Evolutionary conservation across 2,113 vertebrate genomes (phyloP).

Genomic region (Grallaria varia): DNA sequence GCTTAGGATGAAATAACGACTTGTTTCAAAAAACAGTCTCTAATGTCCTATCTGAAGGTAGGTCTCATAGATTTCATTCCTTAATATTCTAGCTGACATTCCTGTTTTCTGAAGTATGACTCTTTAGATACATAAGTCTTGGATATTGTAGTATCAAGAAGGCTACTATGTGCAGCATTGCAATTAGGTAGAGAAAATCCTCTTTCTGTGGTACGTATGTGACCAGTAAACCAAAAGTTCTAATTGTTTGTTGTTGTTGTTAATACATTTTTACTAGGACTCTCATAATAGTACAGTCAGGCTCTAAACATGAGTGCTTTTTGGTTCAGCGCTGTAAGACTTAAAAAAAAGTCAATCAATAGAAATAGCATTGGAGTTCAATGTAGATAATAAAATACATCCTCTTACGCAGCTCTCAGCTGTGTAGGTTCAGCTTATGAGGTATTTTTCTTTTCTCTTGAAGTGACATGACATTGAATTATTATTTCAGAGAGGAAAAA

Average conservation of each 20-base stretch:
- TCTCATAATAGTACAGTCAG: not conserved
- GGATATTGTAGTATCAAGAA: slow-evolving; percentile 64
- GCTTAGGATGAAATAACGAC: slow-evolving; percentile 59
- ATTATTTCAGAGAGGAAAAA: slow-evolving; percentile 56
- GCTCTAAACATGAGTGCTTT: slow-evolving; percentile 2
- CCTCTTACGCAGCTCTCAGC: not conserved
- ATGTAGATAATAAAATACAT: not conserved
- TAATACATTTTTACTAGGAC: not conserved
- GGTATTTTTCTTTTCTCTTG: slow-evolving; percentile 41
- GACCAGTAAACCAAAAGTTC: not conserved
- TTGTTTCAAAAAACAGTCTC: slow-evolving; percentile 43
- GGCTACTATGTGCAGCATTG: slow-evolving; percentile 35
- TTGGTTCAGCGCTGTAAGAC: not conserved
- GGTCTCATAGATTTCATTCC: slow-evolving; percentile 66
- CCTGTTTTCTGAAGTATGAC: slow-evolving; percentile 70
- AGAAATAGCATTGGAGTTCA: not conserved
- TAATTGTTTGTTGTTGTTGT: not conserved
- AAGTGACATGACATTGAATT: slow-evolving; percentile 31
- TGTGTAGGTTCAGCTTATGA: not conserved
- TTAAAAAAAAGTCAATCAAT: not conserved
- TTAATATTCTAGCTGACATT: slow-evolving; percentile 68
- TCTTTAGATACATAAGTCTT: slow-evolving; percentile 65
- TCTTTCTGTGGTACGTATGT: slow-evolving; percentile 14
- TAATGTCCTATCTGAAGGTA: slow-evolving; percentile 56
- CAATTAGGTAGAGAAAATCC: slow-evolving; percentile 57